phyloP scores from a whole-genome alignment of 37 sponge, comb jelly and placozoan species.

The Cladorhizidae sp. region DNA sequence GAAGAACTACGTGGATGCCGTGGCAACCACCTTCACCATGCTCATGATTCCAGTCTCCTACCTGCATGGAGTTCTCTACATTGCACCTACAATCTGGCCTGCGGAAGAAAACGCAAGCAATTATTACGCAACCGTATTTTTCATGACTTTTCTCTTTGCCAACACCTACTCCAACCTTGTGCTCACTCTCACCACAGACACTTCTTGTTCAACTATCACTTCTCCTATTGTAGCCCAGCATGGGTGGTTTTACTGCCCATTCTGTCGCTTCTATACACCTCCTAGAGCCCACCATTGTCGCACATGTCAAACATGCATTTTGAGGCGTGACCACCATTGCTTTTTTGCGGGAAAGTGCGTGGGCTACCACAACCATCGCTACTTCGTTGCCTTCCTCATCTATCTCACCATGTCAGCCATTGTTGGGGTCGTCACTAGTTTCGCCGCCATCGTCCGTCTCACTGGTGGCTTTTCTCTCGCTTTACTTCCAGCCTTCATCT shows the following conservation, averaged over 20 bases:
- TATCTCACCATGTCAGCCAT: conserved; percentile 42
- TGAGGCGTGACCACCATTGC: conserved; percentile 90
- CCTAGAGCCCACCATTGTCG: conserved; percentile 79
- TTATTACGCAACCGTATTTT: conserved; percentile 11
- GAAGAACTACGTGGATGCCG: conserved; percentile 22
- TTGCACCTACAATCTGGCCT: conserved; percentile 57
- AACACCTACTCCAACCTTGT: conserved; percentile 32
- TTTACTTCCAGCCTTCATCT: conserved; percentile 46
- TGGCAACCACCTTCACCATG: conserved; percentile 67
- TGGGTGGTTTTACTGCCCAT: conserved; percentile 80
- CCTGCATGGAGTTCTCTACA: conserved; percentile 57
- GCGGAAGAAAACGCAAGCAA: background rate
- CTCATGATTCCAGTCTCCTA: conserved; percentile 56
- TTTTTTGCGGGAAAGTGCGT: conserved; percentile 78
- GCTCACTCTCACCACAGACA: conserved; percentile 42
- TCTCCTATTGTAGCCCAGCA: conserved; percentile 52
- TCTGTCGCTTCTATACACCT: conserved; percentile 68
- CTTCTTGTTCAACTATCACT: conserved; percentile 37
- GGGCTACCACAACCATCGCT: conserved; percentile 85
- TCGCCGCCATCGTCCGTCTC: conserved; percentile 11
- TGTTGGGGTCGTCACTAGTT: conserved; percentile 54
- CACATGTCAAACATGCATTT: conserved; percentile 67
- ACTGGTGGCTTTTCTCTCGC: conserved; percentile 44
- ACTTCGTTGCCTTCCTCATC: conserved; percentile 73
- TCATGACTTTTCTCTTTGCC: conserved; percentile 53